Conservation (phyloP, 1,140 invertebrate species). For the Hermetia illucens region DNA sequence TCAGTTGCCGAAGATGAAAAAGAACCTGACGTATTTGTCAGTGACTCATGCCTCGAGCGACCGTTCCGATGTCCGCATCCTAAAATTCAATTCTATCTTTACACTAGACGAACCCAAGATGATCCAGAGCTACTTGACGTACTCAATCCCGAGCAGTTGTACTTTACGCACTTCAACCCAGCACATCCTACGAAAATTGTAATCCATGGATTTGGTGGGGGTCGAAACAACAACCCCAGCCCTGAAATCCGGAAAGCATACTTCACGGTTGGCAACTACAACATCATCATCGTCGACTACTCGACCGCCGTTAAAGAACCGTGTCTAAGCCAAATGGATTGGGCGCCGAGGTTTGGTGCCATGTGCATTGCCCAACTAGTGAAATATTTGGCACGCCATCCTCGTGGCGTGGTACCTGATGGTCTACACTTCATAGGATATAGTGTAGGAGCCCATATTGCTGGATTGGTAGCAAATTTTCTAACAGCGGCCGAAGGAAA, state of each 20-base stretch:
- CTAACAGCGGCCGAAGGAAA: conserved; percentile 46
- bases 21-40: conserved; percentile 56
- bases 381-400: conserved; percentile 61
- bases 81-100: conserved; percentile 69
- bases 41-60: conserved; percentile 63
- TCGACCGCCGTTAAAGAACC: conserved; percentile 64
- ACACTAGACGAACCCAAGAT: conserved; percentile 63
- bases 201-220: conserved; percentile 71
- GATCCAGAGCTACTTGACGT: conserved; percentile 56
- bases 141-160: conserved; percentile 47
- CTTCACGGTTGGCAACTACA: conserved; percentile 64
- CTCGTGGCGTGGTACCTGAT: conserved; percentile 53
- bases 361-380: conserved; percentile 68
- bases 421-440: conserved; percentile 68
- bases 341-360: conserved; percentile 67
- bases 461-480: conserved; percentile 65
- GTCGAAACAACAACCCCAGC: conserved; percentile 59
- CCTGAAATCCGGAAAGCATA: conserved; percentile 69
- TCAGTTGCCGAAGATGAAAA: conserved; percentile 5
- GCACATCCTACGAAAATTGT: conserved; percentile 64
- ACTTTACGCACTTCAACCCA: conserved; percentile 54
- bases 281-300: conserved; percentile 79
- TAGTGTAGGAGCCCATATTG: conserved; percentile 73
- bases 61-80: conserved; percentile 67
- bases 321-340: conserved; percentile 66